These are phyloP conservation scores for Nymphalis c-album DNA, from an alignment of 2,888 invertebrate genomes.

Conservation along the genomic window DNA sequence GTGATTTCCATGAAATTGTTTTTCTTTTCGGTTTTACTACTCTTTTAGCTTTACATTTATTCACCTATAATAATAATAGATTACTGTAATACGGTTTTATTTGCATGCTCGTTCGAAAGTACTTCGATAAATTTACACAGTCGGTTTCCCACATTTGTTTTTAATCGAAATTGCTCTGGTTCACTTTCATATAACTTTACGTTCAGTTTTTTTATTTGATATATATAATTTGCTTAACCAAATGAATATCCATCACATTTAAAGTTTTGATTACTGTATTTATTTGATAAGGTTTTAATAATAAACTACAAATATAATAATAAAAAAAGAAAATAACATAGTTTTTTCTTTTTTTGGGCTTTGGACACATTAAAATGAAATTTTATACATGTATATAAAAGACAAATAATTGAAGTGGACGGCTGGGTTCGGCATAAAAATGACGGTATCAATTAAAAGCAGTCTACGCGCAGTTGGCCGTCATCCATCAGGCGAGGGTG, in stretches of 20 bases:
- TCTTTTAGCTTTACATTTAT: background rate
- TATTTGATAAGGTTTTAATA: background rate
- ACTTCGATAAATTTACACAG: constrained; percentile 22
- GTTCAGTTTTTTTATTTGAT: background rate
- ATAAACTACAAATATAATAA: no score
- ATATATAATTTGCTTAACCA: background rate
- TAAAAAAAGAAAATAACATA: no score
- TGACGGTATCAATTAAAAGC: constrained; percentile 77
- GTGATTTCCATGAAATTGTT: constrained; percentile 20
- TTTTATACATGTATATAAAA: constrained; percentile 16
- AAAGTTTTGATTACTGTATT: background rate
- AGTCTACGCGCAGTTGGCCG: constrained; percentile 54
- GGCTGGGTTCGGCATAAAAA: constrained; percentile 59
- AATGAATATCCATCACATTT: no score
- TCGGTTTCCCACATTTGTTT: constrained; percentile 13
- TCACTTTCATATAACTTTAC: background rate
- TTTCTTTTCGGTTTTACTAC: background rate
- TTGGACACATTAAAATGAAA: background rate
- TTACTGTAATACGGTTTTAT: background rate
- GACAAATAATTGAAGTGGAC: constrained; percentile 36
- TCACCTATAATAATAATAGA: background rate
- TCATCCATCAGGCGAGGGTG: constrained; percentile 68
- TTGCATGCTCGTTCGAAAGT: constrained; percentile 9
- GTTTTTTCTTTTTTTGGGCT: no score
- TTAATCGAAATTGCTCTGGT: constrained; percentile 14